Base-by-base conservation (phyloP, 2,888 invertebrate species). In the Peribatodes rhomboidaria region DNA sequence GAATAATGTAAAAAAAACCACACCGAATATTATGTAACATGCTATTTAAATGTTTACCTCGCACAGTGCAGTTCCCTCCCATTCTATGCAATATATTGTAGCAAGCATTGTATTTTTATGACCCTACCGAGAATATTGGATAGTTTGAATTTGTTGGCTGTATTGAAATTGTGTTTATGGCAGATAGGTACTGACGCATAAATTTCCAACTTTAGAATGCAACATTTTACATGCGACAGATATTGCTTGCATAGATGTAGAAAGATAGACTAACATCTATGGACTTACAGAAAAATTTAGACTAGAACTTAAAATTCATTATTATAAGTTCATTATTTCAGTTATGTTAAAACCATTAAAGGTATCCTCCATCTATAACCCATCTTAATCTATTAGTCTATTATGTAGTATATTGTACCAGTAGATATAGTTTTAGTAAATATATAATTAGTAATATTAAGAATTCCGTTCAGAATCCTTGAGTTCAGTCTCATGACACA, bases 61-160 rank as follows among this genome's bases (percentile, higher is more conserved):
- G 16, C 31, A 16, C 33, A 33, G 13, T 31, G 41, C 52, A 13
- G 61, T 27, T 47, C 16, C 41, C 27, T 44, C 14, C 31, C 22
- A 33, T 56, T 49, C 14, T 16, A 27, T 33, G 33, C 44, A 14
- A 47, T 60, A 61, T 61, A 61, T 72, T 70, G 68, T 70, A 65
- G 63, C 67, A 64, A 61, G 68, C 70, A 67, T 64, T 68, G 70
- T 72, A 72, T 67, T 72, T 71, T 72, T 70, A 72, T 72, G 59
- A 63, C 63, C 61, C 46, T 52, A 61, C 42, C 46, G 67, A 72
- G 70, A 67, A 68, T 60, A 65, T 67, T 61, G 63, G 64, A 62
- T 67, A 62, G 65, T 61, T 64, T 65, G 68, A 67, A 70, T 68
- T 67, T 72, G 67, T 71, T 70, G 52, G 55, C 16, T 58, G 49